phyloP scores from a whole-genome alignment of 1,140 invertebrate species.

The Drosophila albomicans region DNA sequence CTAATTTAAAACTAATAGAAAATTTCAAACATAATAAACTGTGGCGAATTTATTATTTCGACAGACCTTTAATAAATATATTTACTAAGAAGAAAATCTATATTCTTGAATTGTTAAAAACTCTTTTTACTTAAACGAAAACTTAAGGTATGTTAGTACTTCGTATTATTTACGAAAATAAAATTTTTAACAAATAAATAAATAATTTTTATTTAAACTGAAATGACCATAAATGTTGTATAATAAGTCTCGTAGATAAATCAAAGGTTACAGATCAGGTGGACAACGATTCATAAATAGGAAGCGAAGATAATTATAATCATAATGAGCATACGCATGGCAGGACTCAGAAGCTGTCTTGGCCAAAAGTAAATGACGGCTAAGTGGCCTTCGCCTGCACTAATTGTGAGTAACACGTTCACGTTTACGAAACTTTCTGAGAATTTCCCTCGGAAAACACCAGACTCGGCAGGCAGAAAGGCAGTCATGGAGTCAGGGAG shows the following conservation, averaged over 20 bases:
- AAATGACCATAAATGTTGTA: neutral
- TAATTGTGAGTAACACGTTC: constrained; percentile 81
- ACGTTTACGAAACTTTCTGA: constrained; percentile 75
- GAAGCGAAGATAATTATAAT: constrained; percentile 75
- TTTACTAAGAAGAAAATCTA: too few relatives aligned
- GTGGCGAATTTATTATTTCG: too few relatives aligned
- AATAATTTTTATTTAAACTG: neutral
- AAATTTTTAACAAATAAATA: too few relatives aligned
- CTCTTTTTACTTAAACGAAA: too few relatives aligned
- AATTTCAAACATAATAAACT: too few relatives aligned
- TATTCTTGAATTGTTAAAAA: too few relatives aligned
- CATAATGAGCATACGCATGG: constrained; percentile 36
- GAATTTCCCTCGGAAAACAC: constrained; percentile 61
- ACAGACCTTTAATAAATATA: too few relatives aligned
- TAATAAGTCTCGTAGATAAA: neutral
- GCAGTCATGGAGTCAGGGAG: constrained; percentile 25
- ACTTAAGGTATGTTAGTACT: too few relatives aligned
- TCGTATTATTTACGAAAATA: too few relatives aligned
- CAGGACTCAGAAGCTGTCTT: constrained; percentile 19
- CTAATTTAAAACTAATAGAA: too few relatives aligned
- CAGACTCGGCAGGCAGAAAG: constrained; percentile 32
- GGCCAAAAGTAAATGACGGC: constrained; percentile 47
- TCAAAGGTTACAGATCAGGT: constrained; percentile 6
- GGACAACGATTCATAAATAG: constrained; percentile 68
- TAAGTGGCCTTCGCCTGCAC: constrained; percentile 69